A percentile compares a stretch with the other conserved stretches of the same genome.
Evolutionary conservation across 2,888 invertebrate genomes (phyloP).

Genomic region (Drosophila pseudotalamancana): DNA sequence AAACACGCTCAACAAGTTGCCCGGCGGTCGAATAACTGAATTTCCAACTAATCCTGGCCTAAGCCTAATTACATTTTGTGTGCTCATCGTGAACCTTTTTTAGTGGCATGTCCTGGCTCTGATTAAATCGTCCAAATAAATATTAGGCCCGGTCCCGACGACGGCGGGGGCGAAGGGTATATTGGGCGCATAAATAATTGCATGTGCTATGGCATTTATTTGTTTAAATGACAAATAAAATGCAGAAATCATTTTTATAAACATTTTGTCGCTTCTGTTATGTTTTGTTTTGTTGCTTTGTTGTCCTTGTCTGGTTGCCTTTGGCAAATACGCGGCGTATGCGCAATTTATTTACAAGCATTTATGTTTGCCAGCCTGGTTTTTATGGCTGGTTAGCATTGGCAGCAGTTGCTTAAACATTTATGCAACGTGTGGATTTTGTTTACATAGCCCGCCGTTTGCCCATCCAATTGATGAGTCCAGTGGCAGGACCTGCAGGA

Average conservation of each 20-base stretch:
- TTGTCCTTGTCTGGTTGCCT: slow-evolving; percentile 35
- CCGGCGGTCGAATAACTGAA: slow-evolving; percentile 37
- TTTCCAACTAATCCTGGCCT: slow-evolving; percentile 60
- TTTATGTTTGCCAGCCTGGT: slow-evolving; percentile 42
- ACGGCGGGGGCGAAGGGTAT: not conserved
- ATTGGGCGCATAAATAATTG: slow-evolving; percentile 54
- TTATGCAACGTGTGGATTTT: slow-evolving; percentile 47
- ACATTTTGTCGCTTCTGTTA: slow-evolving; percentile 36
- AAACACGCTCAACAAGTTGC: slow-evolving; percentile 63
- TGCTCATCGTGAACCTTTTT: slow-evolving; percentile 37
- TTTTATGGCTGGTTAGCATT: slow-evolving; percentile 46
- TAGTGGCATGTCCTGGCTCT: slow-evolving; percentile 30
- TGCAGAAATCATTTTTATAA: slow-evolving; percentile 66
- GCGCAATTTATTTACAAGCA: slow-evolving; percentile 67
- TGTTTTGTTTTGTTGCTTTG: slow-evolving; percentile 16
- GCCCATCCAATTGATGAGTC: slow-evolving; percentile 38
- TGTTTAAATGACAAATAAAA: slow-evolving; percentile 67
- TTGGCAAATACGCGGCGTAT: slow-evolving; percentile 62
- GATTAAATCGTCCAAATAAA: slow-evolving; percentile 52
- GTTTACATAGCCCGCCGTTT: slow-evolving; percentile 22
- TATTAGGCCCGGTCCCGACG: slow-evolving; percentile 19
- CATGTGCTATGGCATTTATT: slow-evolving; percentile 50
- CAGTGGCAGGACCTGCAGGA: not conserved
- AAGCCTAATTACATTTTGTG: slow-evolving; percentile 70
- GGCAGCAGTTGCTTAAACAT: slow-evolving; percentile 60